Base-by-base conservation (phyloP, 2,888 invertebrate species). In the Epistrophe eligans region DNA sequence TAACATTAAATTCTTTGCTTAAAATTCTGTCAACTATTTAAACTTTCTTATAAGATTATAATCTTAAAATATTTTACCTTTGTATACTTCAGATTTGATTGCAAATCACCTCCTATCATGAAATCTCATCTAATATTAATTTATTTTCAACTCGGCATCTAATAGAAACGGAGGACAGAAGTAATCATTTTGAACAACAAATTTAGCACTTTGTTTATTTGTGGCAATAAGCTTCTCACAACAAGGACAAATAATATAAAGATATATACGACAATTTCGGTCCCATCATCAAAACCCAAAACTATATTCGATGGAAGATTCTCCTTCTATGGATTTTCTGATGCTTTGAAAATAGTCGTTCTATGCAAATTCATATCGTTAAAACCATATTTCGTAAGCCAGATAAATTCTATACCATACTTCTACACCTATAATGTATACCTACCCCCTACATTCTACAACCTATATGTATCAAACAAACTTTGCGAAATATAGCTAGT, bases 121-220 rank as follows among this genome's bases (percentile, higher is more conserved):
- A 38, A 87, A 74, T 79, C 74, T 79, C 85, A 74, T 83, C 71
- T 83, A 79, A 66, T 79, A 83, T 76, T 79, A 83, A 79, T 83
- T 71, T 71, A 73, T 83, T 79, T 48, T 66, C 40, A 77, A 76
- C 45, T 55, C 72, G 38, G 48, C 58, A 79, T 43, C 32, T 35
- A 38, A 43, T 0, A 52, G 15, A 11, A 28, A 15, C 43, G 28
- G 17, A 4, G 58, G 58, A 66, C 48, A 76, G 52, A 71, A 62
- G 62, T 79, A 83, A 74, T 83, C 76, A 77, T 83, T 35, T 35
- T 70, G 71, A 71, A 83, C 79, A 83, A 71, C 77, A 79, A 66
- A 71, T 87, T 87, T 76, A 83, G 67, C 60, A 87, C 72, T 79
- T 87, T 84, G 72, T 84, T 84, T 83, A 83, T 87, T 76, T 79